Base-by-base conservation (phyloP, 2,888 invertebrate species). In the Unio pictorum region DNA sequence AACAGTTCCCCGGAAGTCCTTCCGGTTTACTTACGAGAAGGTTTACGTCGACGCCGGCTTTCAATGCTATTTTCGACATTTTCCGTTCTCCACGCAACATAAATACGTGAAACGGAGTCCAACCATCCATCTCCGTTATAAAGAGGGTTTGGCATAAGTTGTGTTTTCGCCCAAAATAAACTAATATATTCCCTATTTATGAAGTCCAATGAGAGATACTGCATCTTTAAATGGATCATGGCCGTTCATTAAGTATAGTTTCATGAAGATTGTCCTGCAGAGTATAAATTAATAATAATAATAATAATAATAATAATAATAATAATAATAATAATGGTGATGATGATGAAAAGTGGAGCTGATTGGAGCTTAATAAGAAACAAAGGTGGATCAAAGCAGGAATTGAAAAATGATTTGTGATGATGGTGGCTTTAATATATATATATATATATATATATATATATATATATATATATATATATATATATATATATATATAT, bases 31-130 rank as follows among this genome's bases (percentile, higher is more conserved):
- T 84, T 85, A 86, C 85, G 65, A 77, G 78, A 61, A 82, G 64
- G 71, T 86, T 81, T 6, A 83, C 82, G 63, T 82, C 78, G 0
- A 84, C 83, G 0, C 84, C 83, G 0, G 84, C 73, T 60, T 76
- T 80, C 20, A 85, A 68, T 28, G 82, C 81, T 28, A 81, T 65
- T 75, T 86, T 86, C 34, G 85, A 72, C 68, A 85, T 78, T 70
- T 82, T 83, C 8, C 82, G 71, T 11, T 82, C 82, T n/a, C 86
- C 85, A 18, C 82, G 78, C 7, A 86, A 72, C 11, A 83, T 83
- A 66, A 82, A 84, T 17, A 85, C 85, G 67, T 86, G 86, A 64
- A 86, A 81, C 11, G 84, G 83, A n/a, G 86, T 84, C 86, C 86
- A 86, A 15, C 84, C 84, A 55, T 86, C 85, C 0, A 85, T 78